phyloP scores from a whole-genome alignment of 2,888 invertebrate species.

The Leptinotarsa tumamoca region DNA sequence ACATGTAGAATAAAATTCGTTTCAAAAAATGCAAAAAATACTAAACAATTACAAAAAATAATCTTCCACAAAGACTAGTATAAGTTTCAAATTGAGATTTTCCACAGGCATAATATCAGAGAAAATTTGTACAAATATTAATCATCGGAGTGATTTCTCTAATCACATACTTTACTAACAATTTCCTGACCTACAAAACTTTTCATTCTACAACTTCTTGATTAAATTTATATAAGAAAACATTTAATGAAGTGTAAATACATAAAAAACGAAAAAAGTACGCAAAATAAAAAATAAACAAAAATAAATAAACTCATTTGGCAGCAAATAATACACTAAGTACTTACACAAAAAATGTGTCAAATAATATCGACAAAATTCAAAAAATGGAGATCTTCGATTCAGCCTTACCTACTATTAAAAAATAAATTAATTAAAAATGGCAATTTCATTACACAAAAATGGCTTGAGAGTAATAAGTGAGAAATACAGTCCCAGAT shows the following conservation, averaged over 20 bases:
- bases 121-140: slow-evolving; percentile 48
- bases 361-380: slow-evolving; percentile 18
- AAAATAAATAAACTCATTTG: slow-evolving; percentile 48
- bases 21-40: slow-evolving; percentile 46
- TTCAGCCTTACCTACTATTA: slow-evolving; percentile 21
- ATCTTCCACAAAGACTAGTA: slow-evolving; percentile 56
- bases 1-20: slow-evolving; percentile 46
- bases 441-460: slow-evolving; percentile 34
- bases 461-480: slow-evolving; percentile 23
- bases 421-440: slow-evolving; percentile 35
- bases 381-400: slow-evolving; percentile 31
- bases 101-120: slow-evolving; percentile 47
- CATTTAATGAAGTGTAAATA: slow-evolving; percentile 11
- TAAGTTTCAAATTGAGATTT: slow-evolving; percentile 53
- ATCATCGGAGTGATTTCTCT: slow-evolving; percentile 30
- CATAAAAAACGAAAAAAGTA: slow-evolving; percentile 15
- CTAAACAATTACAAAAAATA: slow-evolving; percentile 49
- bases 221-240: neutral
- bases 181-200: slow-evolving; percentile 40
- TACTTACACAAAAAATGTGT: slow-evolving; percentile 33
- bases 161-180: slow-evolving; percentile 38
- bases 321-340: slow-evolving; percentile 49
- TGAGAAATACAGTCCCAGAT: slow-evolving; percentile 15
- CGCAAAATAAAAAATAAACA: slow-evolving; percentile 29
- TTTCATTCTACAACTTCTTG: slow-evolving; percentile 41